Percentiles rank a stretch among this genome's conserved stretches.
These are phyloP conservation scores for Osmerus eperlanus DNA, from an alignment of 2,113 vertebrate species.

Conservation along the genomic window DNA sequence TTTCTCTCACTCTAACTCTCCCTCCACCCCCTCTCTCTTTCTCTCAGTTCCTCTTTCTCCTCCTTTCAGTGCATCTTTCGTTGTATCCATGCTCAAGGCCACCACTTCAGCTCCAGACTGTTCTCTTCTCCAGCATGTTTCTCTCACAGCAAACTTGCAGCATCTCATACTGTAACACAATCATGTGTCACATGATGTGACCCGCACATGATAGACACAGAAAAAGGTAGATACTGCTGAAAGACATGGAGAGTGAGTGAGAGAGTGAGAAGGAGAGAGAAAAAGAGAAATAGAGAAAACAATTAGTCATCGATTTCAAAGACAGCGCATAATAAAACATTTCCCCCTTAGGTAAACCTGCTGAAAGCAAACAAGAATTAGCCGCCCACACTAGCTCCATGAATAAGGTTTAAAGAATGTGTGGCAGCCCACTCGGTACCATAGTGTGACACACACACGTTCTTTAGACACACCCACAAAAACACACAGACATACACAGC, in stretches of 20 bases:
- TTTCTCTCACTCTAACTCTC: not conserved
- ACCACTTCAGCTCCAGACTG: too few relatives aligned
- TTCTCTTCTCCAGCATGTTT: too few relatives aligned
- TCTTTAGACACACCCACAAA: constrained; percentile 49
- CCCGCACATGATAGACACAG: not conserved
- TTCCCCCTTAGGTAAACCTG: constrained; percentile 77
- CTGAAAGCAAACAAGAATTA: constrained; percentile 78
- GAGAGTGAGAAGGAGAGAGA: not conserved
- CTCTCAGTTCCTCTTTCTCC: not conserved
- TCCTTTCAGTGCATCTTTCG: not conserved
- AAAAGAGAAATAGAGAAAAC: constrained; percentile 42
- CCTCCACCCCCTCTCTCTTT: not conserved
- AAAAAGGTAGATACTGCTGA: constrained; percentile 8
- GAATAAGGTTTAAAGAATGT: constrained; percentile 79
- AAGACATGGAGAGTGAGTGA: constrained; percentile 19
- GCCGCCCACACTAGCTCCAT: constrained; percentile 65
- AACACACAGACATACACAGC: constrained; percentile 2
- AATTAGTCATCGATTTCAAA: constrained; percentile 80
- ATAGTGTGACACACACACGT: constrained; percentile 57
- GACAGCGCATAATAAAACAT: constrained; percentile 74
- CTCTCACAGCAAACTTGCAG: not conserved
- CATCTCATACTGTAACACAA: not conserved
- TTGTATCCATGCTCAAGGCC: not conserved
- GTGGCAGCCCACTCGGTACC: constrained; percentile 68
- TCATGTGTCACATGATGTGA: not conserved